Conservation (phyloP, 2,113 vertebrate species). For the Otus sunia region DNA sequence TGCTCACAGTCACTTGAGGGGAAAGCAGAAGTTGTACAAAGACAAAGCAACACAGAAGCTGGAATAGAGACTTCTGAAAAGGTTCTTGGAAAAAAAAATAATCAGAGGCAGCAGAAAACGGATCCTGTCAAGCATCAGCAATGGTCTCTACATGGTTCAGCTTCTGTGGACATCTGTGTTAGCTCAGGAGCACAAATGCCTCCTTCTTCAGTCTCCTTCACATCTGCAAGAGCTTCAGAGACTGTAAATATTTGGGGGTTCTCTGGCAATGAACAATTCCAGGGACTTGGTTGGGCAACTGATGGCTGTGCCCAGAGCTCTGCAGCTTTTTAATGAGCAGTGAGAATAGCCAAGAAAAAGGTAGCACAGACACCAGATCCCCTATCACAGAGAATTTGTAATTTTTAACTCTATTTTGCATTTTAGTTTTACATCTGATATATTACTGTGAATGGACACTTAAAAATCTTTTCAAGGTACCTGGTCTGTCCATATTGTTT, state of each 20-base stretch:
- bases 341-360: neutral
- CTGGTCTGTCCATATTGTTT: neutral
- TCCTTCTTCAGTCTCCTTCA: neutral
- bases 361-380: neutral
- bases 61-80: neutral
- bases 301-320: neutral
- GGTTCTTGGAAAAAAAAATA: neutral
- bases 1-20: neutral
- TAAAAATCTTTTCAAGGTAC: neutral
- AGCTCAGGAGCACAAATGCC: neutral
- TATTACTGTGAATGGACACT: neutral
- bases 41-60: neutral
- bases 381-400: neutral
- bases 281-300: neutral
- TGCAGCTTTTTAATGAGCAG: neutral
- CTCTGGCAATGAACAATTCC: neutral
- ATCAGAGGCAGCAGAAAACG: neutral
- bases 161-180: neutral
- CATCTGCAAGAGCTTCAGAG: neutral
- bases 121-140: neutral
- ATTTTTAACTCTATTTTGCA: neutral
- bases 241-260: neutral
- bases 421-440: neutral
- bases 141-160: neutral
- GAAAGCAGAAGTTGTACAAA: neutral